phyloP scores from a whole-genome alignment of 2,113 vertebrate genomes.

The Gulo gulo region DNA sequence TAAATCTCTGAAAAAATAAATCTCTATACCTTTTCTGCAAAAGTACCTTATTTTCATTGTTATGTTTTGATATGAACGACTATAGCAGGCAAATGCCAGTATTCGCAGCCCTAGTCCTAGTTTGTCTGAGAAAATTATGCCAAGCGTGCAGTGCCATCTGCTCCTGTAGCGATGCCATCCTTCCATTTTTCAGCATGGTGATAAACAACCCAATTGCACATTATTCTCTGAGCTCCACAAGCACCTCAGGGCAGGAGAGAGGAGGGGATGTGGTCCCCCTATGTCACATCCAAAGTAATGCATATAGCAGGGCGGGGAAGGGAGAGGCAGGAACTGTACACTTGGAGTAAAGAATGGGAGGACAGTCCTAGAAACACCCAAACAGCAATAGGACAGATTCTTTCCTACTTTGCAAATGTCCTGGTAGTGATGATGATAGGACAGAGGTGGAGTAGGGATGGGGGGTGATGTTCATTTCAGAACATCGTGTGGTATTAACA shows the following conservation, averaged over 20 bases:
- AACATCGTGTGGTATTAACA: background rate
- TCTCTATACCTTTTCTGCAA: conserved; percentile 48
- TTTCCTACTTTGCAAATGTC: background rate
- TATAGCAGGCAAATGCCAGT: conserved; percentile 81
- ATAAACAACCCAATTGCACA: conserved; percentile 77
- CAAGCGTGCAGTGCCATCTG: conserved; percentile 85
- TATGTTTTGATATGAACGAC: conserved; percentile 77
- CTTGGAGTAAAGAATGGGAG: background rate
- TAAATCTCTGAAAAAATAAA: conserved; percentile 38
- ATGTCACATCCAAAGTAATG: conserved; percentile 48
- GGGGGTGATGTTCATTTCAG: background rate
- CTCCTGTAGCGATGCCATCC: conserved; percentile 83
- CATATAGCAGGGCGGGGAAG: conserved; percentile 52
- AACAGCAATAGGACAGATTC: background rate
- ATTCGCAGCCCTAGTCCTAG: conserved; percentile 74
- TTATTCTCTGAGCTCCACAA: conserved; percentile 74
- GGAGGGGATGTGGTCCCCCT: conserved; percentile 41
- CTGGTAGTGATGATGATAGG: background rate
- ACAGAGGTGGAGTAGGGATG: background rate
- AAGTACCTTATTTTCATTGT: conserved; percentile 63
- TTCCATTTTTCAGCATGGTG: conserved; percentile 78
- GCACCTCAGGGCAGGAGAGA: conserved; percentile 72
- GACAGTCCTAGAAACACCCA: background rate
- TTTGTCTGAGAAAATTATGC: conserved; percentile 83
- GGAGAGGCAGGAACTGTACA: conserved; percentile 44